These are phyloP conservation scores for Heterotis niloticus DNA, from an alignment of 2,113 vertebrate genomes.

Conservation along the genomic window DNA sequence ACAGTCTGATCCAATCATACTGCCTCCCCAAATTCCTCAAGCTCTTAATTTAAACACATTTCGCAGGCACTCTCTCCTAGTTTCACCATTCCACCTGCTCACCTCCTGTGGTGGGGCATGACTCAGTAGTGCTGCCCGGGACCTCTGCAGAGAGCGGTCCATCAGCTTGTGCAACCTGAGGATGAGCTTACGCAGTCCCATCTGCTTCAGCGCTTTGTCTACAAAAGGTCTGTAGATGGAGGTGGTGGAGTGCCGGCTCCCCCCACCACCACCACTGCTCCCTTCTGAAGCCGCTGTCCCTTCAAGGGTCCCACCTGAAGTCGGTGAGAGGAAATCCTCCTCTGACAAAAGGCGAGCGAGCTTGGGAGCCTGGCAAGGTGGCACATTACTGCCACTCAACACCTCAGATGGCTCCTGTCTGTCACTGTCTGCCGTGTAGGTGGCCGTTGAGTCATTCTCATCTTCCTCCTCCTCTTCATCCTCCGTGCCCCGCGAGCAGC, in stretches of 20 bases:
- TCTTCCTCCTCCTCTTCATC: slow-evolving; percentile 67
- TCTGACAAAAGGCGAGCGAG: slow-evolving; percentile 74
- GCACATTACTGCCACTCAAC: slow-evolving; percentile 52
- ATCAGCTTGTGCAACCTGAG: slow-evolving; percentile 95
- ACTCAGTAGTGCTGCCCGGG: slow-evolving; percentile 80
- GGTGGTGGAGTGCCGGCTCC: slow-evolving; percentile 76
- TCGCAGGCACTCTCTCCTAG: neutral
- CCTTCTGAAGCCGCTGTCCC: slow-evolving; percentile 37
- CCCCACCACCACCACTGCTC: slow-evolving; percentile 53
- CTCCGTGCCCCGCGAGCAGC: slow-evolving; percentile 73
- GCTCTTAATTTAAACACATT: neutral
- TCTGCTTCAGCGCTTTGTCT: slow-evolving; percentile 98
- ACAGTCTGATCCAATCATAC: no score
- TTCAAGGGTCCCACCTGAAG: slow-evolving; percentile 15
- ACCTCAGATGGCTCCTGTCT: slow-evolving; percentile 61
- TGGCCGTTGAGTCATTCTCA: slow-evolving; percentile 69
- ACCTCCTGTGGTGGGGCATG: slow-evolving; percentile 81
- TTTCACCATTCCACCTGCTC: slow-evolving; percentile 14
- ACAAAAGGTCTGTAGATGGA: slow-evolving; percentile 97
- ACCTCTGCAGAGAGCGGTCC: slow-evolving; percentile 92
- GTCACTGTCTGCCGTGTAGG: slow-evolving; percentile 77
- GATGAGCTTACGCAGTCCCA: slow-evolving; percentile 95
- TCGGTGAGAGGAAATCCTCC: slow-evolving; percentile 71
- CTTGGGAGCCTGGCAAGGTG: slow-evolving; percentile 61
- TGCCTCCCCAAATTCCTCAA: no score